Conservation (phyloP, 2,797 vertebrate species). For the Paguma larvata region DNA sequence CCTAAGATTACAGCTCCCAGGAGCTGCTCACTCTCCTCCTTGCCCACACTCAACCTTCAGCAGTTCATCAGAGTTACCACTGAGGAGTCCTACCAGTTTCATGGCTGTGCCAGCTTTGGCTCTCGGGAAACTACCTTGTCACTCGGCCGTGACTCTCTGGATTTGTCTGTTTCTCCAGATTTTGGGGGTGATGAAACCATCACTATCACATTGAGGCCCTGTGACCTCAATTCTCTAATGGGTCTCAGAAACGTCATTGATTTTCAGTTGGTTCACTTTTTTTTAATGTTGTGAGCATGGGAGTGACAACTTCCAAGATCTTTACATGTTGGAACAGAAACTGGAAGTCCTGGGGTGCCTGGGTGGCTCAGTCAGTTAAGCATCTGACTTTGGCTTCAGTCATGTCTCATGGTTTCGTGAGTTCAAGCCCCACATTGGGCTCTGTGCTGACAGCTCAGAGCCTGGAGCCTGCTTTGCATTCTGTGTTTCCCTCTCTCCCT, state of each 20-base stretch:
- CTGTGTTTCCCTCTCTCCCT: too few species aligned
- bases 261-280: neutral
- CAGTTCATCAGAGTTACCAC: neutral
- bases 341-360: neutral
- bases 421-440: too few species aligned
- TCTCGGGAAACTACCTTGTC: neutral
- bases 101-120: neutral
- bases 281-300: neutral
- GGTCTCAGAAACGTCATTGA: neutral
- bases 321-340: neutral
- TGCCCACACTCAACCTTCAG: neutral
- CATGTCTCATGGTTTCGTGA: too few species aligned
- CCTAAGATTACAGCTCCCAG: neutral
- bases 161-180: neutral
- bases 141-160: neutral
- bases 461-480: too few species aligned
- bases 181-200: neutral
- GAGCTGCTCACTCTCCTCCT: neutral
- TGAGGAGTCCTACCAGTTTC: neutral
- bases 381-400: too few species aligned
- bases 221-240: neutral
- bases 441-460: too few species aligned
- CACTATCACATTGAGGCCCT: too few species aligned
- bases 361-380: too few species aligned
- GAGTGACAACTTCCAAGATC: neutral